Evolutionary conservation across 2,797 vertebrate genomes (phyloP).

Genomic region (Ctenopoma multispine): DNA sequence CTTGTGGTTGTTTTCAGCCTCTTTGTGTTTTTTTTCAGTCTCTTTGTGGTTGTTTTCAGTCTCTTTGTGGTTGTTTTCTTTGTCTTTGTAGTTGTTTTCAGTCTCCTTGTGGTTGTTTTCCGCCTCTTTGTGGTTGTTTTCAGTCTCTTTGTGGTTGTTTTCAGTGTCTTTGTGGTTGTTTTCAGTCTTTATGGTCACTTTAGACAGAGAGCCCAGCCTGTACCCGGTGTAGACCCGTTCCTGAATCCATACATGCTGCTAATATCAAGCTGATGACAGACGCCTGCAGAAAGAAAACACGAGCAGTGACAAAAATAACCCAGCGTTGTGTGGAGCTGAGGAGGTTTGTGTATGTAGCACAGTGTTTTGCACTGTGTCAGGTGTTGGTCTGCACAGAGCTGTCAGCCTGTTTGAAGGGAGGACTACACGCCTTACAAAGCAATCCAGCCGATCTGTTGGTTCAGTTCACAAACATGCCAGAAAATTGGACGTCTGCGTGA

Average conservation of each 20-base stretch:
- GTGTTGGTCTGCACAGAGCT: slow-evolving; percentile 27
- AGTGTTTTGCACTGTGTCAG: slow-evolving; percentile 20
- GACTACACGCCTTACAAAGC: slow-evolving; percentile 20
- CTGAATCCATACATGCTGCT: neutral
- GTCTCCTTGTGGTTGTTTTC: neutral
- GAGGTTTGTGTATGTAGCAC: slow-evolving; percentile 28
- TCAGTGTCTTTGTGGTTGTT: no score
- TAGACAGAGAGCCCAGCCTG: neutral
- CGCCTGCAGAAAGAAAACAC: slow-evolving; percentile 30
- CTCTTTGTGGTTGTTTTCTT: neutral
- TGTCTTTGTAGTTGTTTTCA: no score
- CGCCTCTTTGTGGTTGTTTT: neutral
- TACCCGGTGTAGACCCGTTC: no score
- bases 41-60: no score
- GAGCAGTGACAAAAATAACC: slow-evolving; percentile 31
- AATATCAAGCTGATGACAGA: slow-evolving; percentile 42
- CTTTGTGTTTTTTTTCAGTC: no score
- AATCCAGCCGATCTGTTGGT: neutral
- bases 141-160: no score
- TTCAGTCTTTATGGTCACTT: no score
- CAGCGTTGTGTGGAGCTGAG: neutral
- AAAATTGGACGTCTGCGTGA: slow-evolving; percentile 28
- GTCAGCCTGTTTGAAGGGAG: slow-evolving; percentile 47
- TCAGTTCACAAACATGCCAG: slow-evolving; percentile 48
- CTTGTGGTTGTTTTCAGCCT: no score